Base-by-base conservation (phyloP, 2,113 vertebrate genomes). In the Numenius arquata region DNA sequence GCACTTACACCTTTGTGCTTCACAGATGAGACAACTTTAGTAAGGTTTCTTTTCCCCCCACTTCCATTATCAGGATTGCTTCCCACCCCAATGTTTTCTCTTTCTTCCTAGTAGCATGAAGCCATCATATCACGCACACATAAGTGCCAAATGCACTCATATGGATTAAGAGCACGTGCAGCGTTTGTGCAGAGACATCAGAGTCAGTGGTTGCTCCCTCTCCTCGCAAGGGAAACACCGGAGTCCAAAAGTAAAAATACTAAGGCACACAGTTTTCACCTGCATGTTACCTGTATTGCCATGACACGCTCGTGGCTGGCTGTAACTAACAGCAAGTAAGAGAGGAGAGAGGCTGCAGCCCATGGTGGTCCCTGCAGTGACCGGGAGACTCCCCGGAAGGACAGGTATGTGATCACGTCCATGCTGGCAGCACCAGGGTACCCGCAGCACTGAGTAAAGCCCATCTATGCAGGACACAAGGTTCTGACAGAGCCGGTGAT, bases 41-140 rank as follows among this genome's bases (percentile, higher is more conserved):
- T 48, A 43, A 30, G 19, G 13, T 55, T 67, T 50, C 36, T 83
- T 58, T 27, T 9, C 4, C 47, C n/a, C 32, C 11, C 5, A 18
- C 20, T 66, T 53, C 13, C 26, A 41, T 40, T 36, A 59, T 5
- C 15, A 47, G 25, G 65, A 53, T 55, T 36, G 38, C 65, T 83
- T 77, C 56, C 27, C n/a, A 56, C 22, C 41, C 30, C 19, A 34
- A 4, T 21, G 15, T 2, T 36, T 67, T 68, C 75, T 50, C 12
- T 70, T 70, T 61, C 22, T 40, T 70, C 38, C 16, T 21, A 53
- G 59, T 5, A 52, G 58, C 41, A 32, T 50, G 72, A 45, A 72
- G 74, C 50, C 67, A 45, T 52, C 15, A 2, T 36, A 36, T 38
- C 50, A 29, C 0, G 0, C 12, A 11, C 20, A 29, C 10, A 0